phyloP scores from a whole-genome alignment of 1,140 invertebrate genomes.

The Brachionus rotundiformis region DNA sequence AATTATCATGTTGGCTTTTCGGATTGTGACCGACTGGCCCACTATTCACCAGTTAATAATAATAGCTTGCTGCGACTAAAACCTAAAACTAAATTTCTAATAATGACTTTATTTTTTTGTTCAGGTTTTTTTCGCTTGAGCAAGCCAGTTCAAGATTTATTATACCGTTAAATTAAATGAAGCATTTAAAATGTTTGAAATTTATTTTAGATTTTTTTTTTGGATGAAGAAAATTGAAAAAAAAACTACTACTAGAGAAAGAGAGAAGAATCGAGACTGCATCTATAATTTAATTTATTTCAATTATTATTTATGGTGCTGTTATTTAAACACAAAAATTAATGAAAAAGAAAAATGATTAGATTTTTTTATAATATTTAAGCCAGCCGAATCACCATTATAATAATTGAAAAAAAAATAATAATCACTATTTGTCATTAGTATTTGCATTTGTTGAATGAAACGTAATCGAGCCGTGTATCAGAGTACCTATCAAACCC shows the following conservation, averaged over 20 bases:
- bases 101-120: background rate
- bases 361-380: conserved; percentile 43
- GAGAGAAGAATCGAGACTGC: conserved; percentile 6
- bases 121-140: conserved; percentile 18
- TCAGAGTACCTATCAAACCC: background rate
- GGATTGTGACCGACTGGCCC: background rate
- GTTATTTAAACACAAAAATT: conserved; percentile 49
- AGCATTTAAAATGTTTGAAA: conserved; percentile 48
- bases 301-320: conserved; percentile 51
- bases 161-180: conserved; percentile 48
- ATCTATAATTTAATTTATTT: conserved; percentile 51
- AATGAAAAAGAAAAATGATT: conserved; percentile 45
- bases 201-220: background rate
- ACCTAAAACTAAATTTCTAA: background rate
- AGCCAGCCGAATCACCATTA: conserved; percentile 39
- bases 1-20: background rate
- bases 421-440: conserved; percentile 18
- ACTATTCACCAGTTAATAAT: conserved; percentile 33
- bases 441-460: conserved; percentile 20
- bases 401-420: conserved; percentile 20
- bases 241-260: background rate
- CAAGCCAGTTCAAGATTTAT: conserved; percentile 34
- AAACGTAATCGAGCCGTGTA: background rate
- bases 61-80: conserved; percentile 20
- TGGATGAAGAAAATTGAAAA: conserved; percentile 23